phyloP scores from a whole-genome alignment of 2,888 invertebrate species.

The Mesochorus sp. region DNA sequence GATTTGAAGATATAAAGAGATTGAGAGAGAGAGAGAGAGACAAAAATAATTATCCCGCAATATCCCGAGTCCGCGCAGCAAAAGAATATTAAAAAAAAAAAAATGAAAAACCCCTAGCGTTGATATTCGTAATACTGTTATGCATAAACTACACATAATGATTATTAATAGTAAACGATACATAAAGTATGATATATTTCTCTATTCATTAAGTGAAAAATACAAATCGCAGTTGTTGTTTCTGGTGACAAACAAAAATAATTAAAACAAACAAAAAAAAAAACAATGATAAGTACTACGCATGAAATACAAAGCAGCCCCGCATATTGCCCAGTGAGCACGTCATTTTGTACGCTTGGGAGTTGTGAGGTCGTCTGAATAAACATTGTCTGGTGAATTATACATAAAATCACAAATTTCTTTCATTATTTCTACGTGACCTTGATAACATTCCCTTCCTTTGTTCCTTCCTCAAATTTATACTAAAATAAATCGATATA shows the following conservation, averaged over 20 bases:
- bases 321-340: conserved; percentile 84
- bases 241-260: conserved; percentile 71
- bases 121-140: conserved; percentile 80
- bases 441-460: conserved; percentile 35
- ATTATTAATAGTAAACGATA: conserved; percentile 82
- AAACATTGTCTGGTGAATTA: conserved; percentile 85
- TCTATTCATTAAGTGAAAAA: conserved; percentile 80
- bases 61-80: conserved; percentile 51
- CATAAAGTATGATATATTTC: conserved; percentile 82
- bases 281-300: conserved; percentile 67
- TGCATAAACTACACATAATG: conserved; percentile 82
- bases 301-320: conserved; percentile 76
- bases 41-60: conserved; percentile 29
- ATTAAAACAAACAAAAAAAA: conserved; percentile 53
- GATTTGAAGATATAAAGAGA: too few species aligned
- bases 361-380: conserved; percentile 90
- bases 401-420: conserved; percentile 80
- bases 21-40: neutral
- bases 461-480: neutral
- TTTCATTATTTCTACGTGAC: conserved; percentile 49
- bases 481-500: neutral
- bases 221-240: conserved; percentile 77
- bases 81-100: conserved; percentile 37
- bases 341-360: conserved; percentile 89
- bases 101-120: conserved; percentile 73